Base-by-base conservation (phyloP, 2,797 vertebrate species). In the Rhyacichthys aspro region DNA sequence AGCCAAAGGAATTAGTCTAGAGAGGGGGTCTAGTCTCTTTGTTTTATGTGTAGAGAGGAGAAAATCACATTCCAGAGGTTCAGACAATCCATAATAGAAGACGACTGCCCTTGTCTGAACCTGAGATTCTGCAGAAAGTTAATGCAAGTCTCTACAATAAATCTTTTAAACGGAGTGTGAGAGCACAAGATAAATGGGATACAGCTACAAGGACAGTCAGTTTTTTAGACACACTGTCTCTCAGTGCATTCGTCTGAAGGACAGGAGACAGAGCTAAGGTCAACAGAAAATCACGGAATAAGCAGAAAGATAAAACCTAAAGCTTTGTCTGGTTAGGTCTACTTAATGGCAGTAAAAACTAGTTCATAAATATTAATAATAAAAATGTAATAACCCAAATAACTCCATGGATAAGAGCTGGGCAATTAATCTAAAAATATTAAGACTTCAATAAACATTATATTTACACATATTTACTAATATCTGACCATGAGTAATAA, bases 21-120 rank as follows among this genome's bases (percentile, higher is more conserved):
- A 53, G 56, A 49, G 63, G 37, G 43, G 46, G 60, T 59, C 9
- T 32, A 55, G 39, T 55, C 42, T 43, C 5, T 52, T 49, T 67
- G 69, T 75, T 59, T 76, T 86, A 76, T 45, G 73, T 63, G 66
- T 71, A 17, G 4, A 17, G 36, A 43, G 43, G 53, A 78, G 57
- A 64, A 63, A 76, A 75, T 74, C 23, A 49, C 47, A 70, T 55
- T 78, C 1, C 14, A 46, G 34, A 14, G 61, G 19, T 65, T 70
- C 46, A 39, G 64, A 36, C 11, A 1, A 66, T 59, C 63, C 19
- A 41, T 69, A 48, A 74, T 7, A 48, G 32, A 62, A 61, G 74
- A 49, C 0, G 45, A 53, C 55, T 57, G 60, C 43, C 61, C 56
- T 59, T 16, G 54, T 64, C 48, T 61, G 55, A 70, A 59, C 28